phyloP scores from a whole-genome alignment of 1,140 invertebrate genomes.

The Camponotus pennsylvanicus region DNA sequence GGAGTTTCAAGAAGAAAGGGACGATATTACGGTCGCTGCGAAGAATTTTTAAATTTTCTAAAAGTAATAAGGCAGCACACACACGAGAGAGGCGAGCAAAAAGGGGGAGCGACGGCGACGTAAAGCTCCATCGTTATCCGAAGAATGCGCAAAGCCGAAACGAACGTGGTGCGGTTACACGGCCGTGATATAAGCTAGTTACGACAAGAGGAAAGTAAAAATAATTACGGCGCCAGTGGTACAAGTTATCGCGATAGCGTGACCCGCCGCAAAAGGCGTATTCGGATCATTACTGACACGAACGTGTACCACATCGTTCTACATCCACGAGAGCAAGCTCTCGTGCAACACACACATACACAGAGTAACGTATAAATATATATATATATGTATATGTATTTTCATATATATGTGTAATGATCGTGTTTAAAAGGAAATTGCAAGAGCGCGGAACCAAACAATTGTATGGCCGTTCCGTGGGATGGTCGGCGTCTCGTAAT shows the following conservation, averaged over 20 bases:
- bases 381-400: neutral
- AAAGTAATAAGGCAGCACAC: constrained; percentile 15
- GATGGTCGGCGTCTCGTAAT: constrained; percentile 30
- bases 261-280: constrained; percentile 58
- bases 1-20: neutral
- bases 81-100: too few relatives aligned
- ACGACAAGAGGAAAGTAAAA: constrained; percentile 59
- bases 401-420: neutral
- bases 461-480: constrained; percentile 11
- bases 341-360: neutral
- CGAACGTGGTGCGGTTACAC: constrained; percentile 1
- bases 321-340: constrained; percentile 7
- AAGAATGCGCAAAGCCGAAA: constrained; percentile 54
- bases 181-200: constrained; percentile 55
- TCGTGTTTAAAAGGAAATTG: constrained; percentile 59
- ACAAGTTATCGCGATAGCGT: constrained; percentile 73
- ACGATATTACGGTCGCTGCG: neutral
- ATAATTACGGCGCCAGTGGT: constrained; percentile 66
- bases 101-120: neutral
- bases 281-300: constrained; percentile 77
- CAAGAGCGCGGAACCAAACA: neutral
- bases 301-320: constrained; percentile 69
- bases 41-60: constrained; percentile 32
- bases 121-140: constrained; percentile 11
- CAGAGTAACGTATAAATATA: neutral